Evolutionary conservation across 2,888 invertebrate species (phyloP), one percentile per base, ranked within the genome.

Genomic region (Rhabditoides inermis): DNA sequence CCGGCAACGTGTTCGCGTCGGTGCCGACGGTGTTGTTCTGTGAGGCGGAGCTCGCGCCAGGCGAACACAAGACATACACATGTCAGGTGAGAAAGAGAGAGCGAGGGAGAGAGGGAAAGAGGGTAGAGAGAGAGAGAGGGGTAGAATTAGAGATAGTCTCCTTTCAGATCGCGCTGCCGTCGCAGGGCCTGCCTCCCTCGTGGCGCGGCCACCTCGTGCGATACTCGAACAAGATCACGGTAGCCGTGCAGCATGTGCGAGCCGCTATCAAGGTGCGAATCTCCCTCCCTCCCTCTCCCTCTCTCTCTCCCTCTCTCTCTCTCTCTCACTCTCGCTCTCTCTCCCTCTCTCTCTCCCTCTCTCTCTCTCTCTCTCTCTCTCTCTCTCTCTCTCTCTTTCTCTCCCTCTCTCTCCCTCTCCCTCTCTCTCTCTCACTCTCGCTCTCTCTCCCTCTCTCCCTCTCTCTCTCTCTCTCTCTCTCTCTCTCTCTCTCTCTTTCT

Each of bases 11-110:
- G 51, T 83, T 90, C 65, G 86, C 90, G 50, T 94, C 94, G 0
- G 90, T 90, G 75, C 95, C 98, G 0, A 89, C 88, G 79, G 95
- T 98, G 63, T 79, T 98, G 37, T 94, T 95, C 77, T 98, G 95
- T 81, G 94, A 98, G 78, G 81, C 95, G 52, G 84, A 86, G 68
- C 82, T 95, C 51, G 84, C 85, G 23, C 86, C 90, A 10, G 90
- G 90, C 32, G 90, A 92, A 79, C 85, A 85, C 41, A 89, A 88
- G 82, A 86, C 88, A 65, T 94, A 92, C 90, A 82, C 83, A 86
- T 82, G 69, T 46, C 56, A 63, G 45, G 60, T 58, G 20, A 26
- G 44, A n/a, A n/a, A n/a, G n/a, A n/a, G n/a, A n/a, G n/a, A n/a
- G n/a, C n/a, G n/a, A n/a, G n/a, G n/a, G n/a, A n/a, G n/a, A n/a